Evolutionary conservation across 2,113 vertebrate genomes (phyloP), one percentile per base, ranked within the genome.

Genomic region (Tor tambroides): DNA sequence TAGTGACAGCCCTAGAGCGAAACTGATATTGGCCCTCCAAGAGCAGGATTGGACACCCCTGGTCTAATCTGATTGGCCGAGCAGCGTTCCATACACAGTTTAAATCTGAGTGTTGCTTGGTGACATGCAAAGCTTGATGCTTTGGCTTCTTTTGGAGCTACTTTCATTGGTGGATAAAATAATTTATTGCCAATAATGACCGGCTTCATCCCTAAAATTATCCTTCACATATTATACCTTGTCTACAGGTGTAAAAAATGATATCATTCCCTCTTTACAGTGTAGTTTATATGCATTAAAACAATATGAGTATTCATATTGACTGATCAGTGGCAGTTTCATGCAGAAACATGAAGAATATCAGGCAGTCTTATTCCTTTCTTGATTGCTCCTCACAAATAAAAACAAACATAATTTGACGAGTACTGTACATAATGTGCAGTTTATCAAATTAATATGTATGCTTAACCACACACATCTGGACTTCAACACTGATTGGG

Each of bases 351-450:
- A 54, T 15, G 30, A 46, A 28, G 7, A 63, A 41, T 17, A 26
- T 81, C 79, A 67, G 79, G 79, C 59, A 82, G 26, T 69, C 61
- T 30, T 49, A 14, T 71, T 69, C 19, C 30, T 35, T 19, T 56
- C 67, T 72, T 56, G 49, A 84, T 56, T 51, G 65, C 67, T 54
- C 46, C 30, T 84, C 19, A 84, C 46, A 74, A 38, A 71, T 49
- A 49, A n/a, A 71, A 71, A 30, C 59, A 61, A 41, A 61, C 26
- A 71, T 23, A 30, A 54, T 83, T 71, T n/a, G 65, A n/a, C 65
- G 26, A 56, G 46, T 28, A 61, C 9, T 56, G 46, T 28, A 61
- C 9, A 23, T 30, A 14, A 49, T 83, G 6, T 23, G 23, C 59
- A 77, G 61, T 75, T 35, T 23, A 67, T 69, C 26, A 51, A 51